phyloP scores from a whole-genome alignment of 2,888 invertebrate genomes.

The Nudaria mundana region DNA sequence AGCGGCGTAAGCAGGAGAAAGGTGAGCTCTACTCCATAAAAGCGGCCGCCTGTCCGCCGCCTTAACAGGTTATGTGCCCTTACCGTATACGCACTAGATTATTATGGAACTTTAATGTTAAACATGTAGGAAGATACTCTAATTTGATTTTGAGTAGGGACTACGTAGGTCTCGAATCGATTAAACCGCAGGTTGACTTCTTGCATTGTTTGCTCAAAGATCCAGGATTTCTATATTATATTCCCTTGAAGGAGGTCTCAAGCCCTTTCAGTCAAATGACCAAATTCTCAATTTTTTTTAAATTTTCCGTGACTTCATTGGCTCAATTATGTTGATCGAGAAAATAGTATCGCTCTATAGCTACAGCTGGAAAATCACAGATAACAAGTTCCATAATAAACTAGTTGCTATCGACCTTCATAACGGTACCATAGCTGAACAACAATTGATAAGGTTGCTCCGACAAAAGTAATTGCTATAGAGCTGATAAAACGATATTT shows the following conservation, averaged over 20 bases:
- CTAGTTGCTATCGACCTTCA: conserved; percentile 6
- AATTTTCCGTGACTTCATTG: too few relatives aligned
- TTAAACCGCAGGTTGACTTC: too few relatives aligned
- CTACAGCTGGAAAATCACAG: too few relatives aligned
- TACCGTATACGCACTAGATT: conserved; percentile 13
- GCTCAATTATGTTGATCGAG: too few relatives aligned
- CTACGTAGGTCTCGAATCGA: too few relatives aligned
- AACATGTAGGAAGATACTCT: not conserved
- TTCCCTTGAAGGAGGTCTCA: too few relatives aligned
- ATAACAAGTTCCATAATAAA: conserved; percentile 10
- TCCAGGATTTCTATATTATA: too few relatives aligned
- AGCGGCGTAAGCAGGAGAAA: conserved; percentile 98
- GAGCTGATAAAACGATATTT: conserved; percentile 18
- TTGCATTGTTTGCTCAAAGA: too few relatives aligned
- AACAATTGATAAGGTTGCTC: not conserved
- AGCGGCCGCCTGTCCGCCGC: conserved; percentile 59
- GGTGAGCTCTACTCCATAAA: conserved; percentile 82
- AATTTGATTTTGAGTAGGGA: too few relatives aligned
- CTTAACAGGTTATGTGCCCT: conserved; percentile 8
- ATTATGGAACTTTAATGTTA: conserved; percentile 14
- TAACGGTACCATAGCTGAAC: conserved; percentile 1
- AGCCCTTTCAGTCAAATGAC: too few relatives aligned
- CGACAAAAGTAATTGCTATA: conserved; percentile 9
- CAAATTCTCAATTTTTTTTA: too few relatives aligned
- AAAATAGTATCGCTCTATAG: too few relatives aligned